A percentile compares a stretch with the other conserved stretches of the same genome.
These are phyloP conservation scores for Cantharis rufa DNA, from an alignment of 2,888 invertebrate genomes.

Conservation along the genomic window DNA sequence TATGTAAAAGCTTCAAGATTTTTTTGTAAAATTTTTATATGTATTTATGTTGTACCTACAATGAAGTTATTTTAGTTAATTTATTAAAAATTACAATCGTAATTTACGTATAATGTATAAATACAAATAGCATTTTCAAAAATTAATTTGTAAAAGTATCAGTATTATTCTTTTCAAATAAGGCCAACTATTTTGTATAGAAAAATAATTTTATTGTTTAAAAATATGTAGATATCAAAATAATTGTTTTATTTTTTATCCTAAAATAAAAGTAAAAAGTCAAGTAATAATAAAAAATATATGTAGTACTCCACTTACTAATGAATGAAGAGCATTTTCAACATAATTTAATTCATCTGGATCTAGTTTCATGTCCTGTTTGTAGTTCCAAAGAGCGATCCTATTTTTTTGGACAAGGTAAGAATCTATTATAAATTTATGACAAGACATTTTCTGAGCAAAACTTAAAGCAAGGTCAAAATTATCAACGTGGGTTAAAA, in stretches of 20 bases:
- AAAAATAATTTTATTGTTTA: neutral
- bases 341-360: conserved; percentile 75
- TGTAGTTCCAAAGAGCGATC: conserved; percentile 64
- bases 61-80: conserved; percentile 37
- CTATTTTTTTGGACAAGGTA: conserved; percentile 66
- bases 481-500: conserved; percentile 46
- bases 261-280: conserved; percentile 35
- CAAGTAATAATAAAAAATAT: neutral
- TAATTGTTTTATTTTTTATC: conserved; percentile 37
- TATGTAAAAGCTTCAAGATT: conserved; percentile 6
- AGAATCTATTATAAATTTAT: conserved; percentile 67
- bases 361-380: conserved; percentile 64
- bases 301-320: conserved; percentile 29
- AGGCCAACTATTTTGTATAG: conserved; percentile 25
- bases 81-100: conserved; percentile 40
- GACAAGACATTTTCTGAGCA: conserved; percentile 68
- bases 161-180: conserved; percentile 51
- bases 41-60: conserved; percentile 9
- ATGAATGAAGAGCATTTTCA: conserved; percentile 64
- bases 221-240: conserved; percentile 1
- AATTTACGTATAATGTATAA: neutral
- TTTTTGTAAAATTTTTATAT: conserved; percentile 6
- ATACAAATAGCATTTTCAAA: conserved; percentile 29
- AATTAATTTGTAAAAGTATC: conserved; percentile 50
- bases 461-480: conserved; percentile 63